These are phyloP conservation scores for Sericinus montela DNA, from an alignment of 2,888 invertebrate species.

Conservation along the genomic window DNA sequence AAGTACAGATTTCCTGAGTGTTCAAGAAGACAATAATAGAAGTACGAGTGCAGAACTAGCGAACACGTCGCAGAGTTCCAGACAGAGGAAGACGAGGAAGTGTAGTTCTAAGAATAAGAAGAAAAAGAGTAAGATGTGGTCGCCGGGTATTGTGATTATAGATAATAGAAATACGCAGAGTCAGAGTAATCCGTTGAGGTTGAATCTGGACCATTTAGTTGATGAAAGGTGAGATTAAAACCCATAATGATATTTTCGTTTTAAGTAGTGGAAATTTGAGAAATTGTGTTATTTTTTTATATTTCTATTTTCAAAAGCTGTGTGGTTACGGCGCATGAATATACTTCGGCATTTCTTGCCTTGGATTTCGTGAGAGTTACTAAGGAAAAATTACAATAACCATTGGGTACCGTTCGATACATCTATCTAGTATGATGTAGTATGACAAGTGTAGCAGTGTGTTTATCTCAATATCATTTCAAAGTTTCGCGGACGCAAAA, in stretches of 20 bases:
- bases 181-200: conserved; percentile 51
- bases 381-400: too few relatives aligned
- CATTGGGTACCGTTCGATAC: too few relatives aligned
- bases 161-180: conserved; percentile 53
- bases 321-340: too few relatives aligned
- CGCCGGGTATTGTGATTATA: conserved; percentile 61
- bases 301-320: too few relatives aligned
- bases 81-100: conserved; percentile 49
- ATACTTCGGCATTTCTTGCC: too few relatives aligned
- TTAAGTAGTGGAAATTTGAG: too few relatives aligned
- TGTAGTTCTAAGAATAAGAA: conserved; percentile 49
- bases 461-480: too few relatives aligned
- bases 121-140: conserved; percentile 62
- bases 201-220: conserved; percentile 72
- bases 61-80: conserved; percentile 39
- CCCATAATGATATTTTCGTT: not conserved
- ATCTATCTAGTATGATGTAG: too few relatives aligned
- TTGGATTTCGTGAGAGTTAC: too few relatives aligned
- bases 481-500: too few relatives aligned
- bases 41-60: conserved; percentile 33
- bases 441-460: too few relatives aligned
- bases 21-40: conserved; percentile 33
- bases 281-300: too few relatives aligned
- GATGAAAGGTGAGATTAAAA: conserved; percentile 57
- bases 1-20: conserved; percentile 34